Evolutionary conservation across 2,797 vertebrate species (phyloP).

Genomic region (Manis crassicaudata): DNA sequence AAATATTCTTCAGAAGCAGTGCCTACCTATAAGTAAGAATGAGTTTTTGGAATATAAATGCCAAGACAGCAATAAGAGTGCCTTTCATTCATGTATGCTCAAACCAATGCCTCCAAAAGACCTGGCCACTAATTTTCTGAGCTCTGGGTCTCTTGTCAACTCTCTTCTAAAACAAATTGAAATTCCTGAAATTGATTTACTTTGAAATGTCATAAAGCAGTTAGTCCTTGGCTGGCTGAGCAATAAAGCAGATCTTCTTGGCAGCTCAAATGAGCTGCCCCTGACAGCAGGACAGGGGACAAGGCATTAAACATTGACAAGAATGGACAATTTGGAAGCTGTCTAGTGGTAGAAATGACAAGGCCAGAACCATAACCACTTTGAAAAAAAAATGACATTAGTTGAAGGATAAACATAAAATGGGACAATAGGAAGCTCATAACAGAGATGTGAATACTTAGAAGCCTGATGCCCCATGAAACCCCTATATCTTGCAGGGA

Average conservation of each 20-base stretch:
- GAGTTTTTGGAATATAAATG: not conserved
- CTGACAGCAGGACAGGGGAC: conserved; percentile 51
- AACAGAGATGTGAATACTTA: not conserved
- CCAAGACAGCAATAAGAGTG: conserved; percentile 39
- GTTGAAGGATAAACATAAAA: conserved; percentile 65
- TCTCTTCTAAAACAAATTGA: conserved; percentile 73
- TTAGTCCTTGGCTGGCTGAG: conserved; percentile 57
- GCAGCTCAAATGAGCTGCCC: conserved; percentile 48
- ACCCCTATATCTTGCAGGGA: not conserved
- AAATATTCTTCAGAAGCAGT: conserved; percentile 60
- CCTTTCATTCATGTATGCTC: not conserved
- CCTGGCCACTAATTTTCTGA: conserved; percentile 66
- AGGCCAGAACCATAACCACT: conserved; percentile 65
- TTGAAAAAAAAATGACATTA: conserved; percentile 18
- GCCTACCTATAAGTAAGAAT: conserved; percentile 3
- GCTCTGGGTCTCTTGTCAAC: conserved; percentile 61
- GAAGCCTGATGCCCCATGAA: not conserved
- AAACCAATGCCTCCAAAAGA: conserved; percentile 56
- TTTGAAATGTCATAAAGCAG: conserved; percentile 66
- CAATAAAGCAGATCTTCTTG: conserved; percentile 64
- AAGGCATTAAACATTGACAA: conserved; percentile 45
- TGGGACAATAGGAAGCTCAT: conserved; percentile 11
- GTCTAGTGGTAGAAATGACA: conserved; percentile 62
- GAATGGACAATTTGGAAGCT: conserved; percentile 55
- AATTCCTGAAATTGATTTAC: conserved; percentile 64